Percentiles rank a stretch among this genome's conserved stretches.
Evolutionary conservation across 2,797 vertebrate species (phyloP).

Genomic region (Apogon talboti): DNA sequence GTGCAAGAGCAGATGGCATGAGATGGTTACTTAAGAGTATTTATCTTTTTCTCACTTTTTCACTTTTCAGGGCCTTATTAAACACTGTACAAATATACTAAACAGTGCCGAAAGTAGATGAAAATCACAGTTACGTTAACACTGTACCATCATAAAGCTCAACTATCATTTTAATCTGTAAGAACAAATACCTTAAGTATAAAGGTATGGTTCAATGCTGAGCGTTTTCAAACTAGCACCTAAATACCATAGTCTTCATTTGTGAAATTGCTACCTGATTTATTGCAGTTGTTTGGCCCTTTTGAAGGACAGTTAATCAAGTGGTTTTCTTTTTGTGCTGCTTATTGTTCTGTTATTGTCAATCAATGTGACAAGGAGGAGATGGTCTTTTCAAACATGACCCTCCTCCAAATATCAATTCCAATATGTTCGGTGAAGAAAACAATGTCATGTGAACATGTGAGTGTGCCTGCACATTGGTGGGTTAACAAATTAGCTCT

Average conservation of each 20-base stretch:
- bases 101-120: neutral
- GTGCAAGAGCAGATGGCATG: no score
- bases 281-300: slow-evolving; percentile 60
- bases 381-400: slow-evolving; percentile 63
- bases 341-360: slow-evolving; percentile 72
- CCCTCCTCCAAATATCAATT: slow-evolving; percentile 64
- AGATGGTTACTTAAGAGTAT: neutral
- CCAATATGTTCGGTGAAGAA: slow-evolving; percentile 45
- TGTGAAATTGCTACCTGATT: slow-evolving; percentile 65
- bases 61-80: neutral
- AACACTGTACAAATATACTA: neutral
- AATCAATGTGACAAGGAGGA: slow-evolving; percentile 68
- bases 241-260: slow-evolving; percentile 56
- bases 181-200: neutral
- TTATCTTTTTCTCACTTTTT: neutral
- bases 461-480: neutral
- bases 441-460: slow-evolving; percentile 30
- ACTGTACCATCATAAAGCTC: neutral
- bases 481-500: slow-evolving; percentile 56
- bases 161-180: slow-evolving; percentile 2
- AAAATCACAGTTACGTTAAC: neutral
- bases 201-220: slow-evolving; percentile 23
- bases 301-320: slow-evolving; percentile 65
- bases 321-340: slow-evolving; percentile 30
- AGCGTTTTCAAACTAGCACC: slow-evolving; percentile 39